Evolutionary conservation across 2,888 invertebrate genomes (phyloP), one percentile per base, ranked within the genome.

Genomic region (Pyrrhosoma nymphula): DNA sequence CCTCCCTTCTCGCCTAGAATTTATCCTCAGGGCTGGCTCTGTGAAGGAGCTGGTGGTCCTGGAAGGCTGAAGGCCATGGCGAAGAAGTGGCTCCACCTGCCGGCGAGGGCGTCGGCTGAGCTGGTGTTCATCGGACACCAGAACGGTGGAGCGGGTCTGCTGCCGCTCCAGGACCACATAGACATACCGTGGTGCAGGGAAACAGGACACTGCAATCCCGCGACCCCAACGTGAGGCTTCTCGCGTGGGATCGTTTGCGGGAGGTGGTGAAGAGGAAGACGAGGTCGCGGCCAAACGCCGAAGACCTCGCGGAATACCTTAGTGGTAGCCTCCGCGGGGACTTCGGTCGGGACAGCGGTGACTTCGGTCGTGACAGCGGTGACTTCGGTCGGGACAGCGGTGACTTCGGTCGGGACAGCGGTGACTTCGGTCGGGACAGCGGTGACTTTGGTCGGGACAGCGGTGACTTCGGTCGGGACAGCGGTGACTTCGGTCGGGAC

Each of bases 71-170:
- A 96, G 95, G 95, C 88, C 55, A 18, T 95, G 6, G 95, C 95
- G 0, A 96, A 96, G 23, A 35, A n/a, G 0, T 96, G 96, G 96
- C 95, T 96, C 89, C 95, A 96, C 95, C 96, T 96, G 14, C 96
- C 96, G 0, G 96, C 96, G 93, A 88, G 96, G 4, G 96, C 96
- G 16, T 96, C 96, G 82, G 95, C 96, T 30, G 96, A 96, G 93
- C 30, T 96, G 0, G 96, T 96, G 10, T 96, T 95, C 95, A 82
- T 96, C 12, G 96, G 96, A 0, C 95, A 96, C 0, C 88, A 95
- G 16, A 89, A 95, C 69, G 95, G 96, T 95, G 96, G 96, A 0
- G 96, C 96, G 23, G 96, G 96, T 0, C 88, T 96, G 0, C 95
- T 96, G 2, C 96, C 96, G 23, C 96, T 96, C 1, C 96, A 96